These are phyloP conservation scores for Gavialis gangeticus DNA, from an alignment of 2,113 vertebrate genomes.

Conservation along the genomic window DNA sequence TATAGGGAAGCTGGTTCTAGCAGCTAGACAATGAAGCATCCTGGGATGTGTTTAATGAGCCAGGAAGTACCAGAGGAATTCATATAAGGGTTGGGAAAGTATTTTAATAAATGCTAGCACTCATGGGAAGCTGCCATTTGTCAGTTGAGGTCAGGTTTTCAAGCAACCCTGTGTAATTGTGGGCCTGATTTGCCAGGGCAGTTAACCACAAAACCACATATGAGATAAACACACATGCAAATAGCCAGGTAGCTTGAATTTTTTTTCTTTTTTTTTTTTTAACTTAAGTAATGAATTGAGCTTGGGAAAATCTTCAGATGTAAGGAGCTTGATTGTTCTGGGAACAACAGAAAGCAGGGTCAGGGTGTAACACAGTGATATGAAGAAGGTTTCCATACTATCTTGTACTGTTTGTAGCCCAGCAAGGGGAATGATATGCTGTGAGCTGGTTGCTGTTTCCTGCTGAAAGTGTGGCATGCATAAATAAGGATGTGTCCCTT, in stretches of 20 bases:
- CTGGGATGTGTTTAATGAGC: neutral
- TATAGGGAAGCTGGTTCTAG: fast-evolving
- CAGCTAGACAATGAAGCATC: neutral
- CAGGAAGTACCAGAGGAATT: neutral
- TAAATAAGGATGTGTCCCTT: slow-evolving; percentile 15
- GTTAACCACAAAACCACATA: neutral
- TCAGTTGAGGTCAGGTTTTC: neutral
- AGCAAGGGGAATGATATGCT: neutral
- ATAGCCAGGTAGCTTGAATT: neutral
- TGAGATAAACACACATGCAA: neutral
- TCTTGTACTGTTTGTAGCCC: neutral
- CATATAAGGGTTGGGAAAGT: neutral
- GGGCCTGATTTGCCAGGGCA: neutral
- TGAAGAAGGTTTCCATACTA: neutral
- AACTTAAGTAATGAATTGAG: neutral
- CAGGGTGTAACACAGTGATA: neutral
- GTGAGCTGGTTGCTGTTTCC: neutral
- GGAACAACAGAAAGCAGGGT: neutral
- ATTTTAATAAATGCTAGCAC: neutral
- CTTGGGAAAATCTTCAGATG: neutral
- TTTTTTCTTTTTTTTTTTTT: neutral
- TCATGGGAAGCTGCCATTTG: neutral
- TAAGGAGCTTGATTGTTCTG: neutral
- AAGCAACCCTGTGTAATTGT: fast-evolving
- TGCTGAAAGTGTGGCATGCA: neutral